Evolutionary conservation across 1,140 invertebrate genomes (phyloP).

Genomic region (Bilobella aurantiaca): DNA sequence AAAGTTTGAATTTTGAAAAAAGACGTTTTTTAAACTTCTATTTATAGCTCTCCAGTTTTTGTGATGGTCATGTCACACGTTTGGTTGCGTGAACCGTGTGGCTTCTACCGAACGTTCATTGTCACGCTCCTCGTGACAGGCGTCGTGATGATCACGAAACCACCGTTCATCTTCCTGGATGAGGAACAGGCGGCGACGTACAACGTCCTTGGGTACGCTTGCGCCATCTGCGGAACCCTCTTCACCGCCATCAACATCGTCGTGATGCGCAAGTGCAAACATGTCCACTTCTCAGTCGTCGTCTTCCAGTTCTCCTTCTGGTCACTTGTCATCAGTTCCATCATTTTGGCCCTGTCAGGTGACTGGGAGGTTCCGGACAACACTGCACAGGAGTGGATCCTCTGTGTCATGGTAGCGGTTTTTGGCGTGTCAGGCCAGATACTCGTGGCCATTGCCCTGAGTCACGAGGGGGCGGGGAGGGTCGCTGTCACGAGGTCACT

Average conservation of each 20-base stretch:
- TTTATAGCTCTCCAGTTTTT: slow-evolving; percentile 46
- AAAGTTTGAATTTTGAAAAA: too few relatives aligned
- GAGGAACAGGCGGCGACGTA: slow-evolving; percentile 35
- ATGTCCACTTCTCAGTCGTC: slow-evolving; percentile 45
- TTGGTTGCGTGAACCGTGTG: slow-evolving; percentile 48
- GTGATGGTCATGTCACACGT: slow-evolving; percentile 48
- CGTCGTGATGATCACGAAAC: slow-evolving; percentile 46
- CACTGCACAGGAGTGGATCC: slow-evolving; percentile 38
- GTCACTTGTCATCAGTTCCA: slow-evolving; percentile 39
- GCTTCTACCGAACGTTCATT: slow-evolving; percentile 45
- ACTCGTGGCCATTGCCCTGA: slow-evolving; percentile 43
- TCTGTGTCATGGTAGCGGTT: slow-evolving; percentile 36
- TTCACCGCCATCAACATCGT: slow-evolving; percentile 48
- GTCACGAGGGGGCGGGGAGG: slow-evolving; percentile 46
- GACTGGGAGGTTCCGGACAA: slow-evolving; percentile 32
- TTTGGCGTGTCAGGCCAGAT: slow-evolving; percentile 44
- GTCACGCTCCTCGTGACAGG: slow-evolving; percentile 45
- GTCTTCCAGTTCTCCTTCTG: slow-evolving; percentile 45
- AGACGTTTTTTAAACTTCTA: too few relatives aligned
- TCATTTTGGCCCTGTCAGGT: slow-evolving; percentile 31
- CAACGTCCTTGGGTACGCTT: slow-evolving; percentile 43
- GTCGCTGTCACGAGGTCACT: slow-evolving; percentile 46
- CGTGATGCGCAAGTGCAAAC: slow-evolving; percentile 45
- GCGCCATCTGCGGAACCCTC: slow-evolving; percentile 43
- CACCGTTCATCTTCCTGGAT: slow-evolving; percentile 44